Conservation (phyloP, 2,888 invertebrate species). For the Oxystoma pomonae region DNA sequence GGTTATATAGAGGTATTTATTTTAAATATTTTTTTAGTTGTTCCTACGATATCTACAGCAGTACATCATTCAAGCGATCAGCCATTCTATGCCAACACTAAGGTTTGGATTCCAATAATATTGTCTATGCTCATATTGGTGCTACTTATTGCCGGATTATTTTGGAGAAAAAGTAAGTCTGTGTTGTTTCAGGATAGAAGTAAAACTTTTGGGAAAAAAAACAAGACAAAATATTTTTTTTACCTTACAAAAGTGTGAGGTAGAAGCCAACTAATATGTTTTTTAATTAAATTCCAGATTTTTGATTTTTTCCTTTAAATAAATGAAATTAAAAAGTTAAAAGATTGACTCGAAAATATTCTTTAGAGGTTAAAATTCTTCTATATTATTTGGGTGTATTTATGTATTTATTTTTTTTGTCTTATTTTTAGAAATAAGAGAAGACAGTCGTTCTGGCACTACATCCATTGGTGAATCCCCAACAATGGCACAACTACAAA, state of each 20-base stretch:
- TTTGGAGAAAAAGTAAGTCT: slow-evolving; percentile 62
- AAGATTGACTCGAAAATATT: too few species aligned
- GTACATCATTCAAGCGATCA: slow-evolving; percentile 63
- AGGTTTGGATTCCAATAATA: slow-evolving; percentile 59
- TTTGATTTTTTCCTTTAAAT: too few species aligned
- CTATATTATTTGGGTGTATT: not conserved
- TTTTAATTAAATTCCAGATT: too few species aligned
- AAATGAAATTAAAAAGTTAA: too few species aligned
- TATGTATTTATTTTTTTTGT: not conserved
- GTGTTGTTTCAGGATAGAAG: too few species aligned
- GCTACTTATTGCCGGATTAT: slow-evolving; percentile 64
- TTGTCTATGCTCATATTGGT: slow-evolving; percentile 63
- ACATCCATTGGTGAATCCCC: slow-evolving; percentile 68
- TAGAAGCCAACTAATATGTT: too few species aligned
- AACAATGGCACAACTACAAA: slow-evolving; percentile 73
- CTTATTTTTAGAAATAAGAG: slow-evolving; percentile 45
- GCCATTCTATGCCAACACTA: slow-evolving; percentile 63
- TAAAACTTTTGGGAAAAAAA: too few species aligned
- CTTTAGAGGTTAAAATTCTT: too few species aligned
- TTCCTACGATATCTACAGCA: slow-evolving; percentile 63
- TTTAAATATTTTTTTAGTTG: slow-evolving; percentile 41
- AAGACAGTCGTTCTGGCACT: slow-evolving; percentile 48
- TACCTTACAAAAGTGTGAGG: too few species aligned
- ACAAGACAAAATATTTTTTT: too few species aligned
- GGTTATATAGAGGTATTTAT: too few species aligned